phyloP scores from a whole-genome alignment of 2,113 vertebrate species.

The Mohoua ochrocephala region DNA sequence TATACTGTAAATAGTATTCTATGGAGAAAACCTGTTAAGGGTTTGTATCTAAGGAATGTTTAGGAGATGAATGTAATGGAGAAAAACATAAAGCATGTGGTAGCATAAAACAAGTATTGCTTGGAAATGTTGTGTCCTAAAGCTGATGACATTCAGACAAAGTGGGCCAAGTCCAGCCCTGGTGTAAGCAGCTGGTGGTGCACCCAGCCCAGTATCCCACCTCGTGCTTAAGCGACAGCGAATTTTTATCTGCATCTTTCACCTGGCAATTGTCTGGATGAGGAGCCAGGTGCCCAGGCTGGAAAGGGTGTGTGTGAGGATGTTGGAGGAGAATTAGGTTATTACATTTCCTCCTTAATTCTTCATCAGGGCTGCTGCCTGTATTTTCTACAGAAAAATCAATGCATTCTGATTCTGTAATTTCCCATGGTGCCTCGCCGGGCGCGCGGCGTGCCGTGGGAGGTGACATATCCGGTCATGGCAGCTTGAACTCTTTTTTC shows the following conservation, averaged over 20 bases:
- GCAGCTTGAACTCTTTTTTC: conserved; percentile 77
- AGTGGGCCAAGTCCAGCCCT: neutral
- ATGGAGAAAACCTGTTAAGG: conserved; percentile 40
- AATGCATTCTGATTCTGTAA: conserved; percentile 90
- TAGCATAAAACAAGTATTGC: neutral
- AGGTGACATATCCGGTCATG: conserved; percentile 88
- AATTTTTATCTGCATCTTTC: neutral
- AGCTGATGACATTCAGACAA: neutral
- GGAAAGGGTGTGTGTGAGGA: neutral
- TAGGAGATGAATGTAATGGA: conserved; percentile 5
- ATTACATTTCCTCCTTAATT: conserved; percentile 75
- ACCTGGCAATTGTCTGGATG: neutral
- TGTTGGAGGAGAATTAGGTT: conserved; percentile 70
- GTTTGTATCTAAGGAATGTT: neutral
- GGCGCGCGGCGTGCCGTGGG: conserved; percentile 71
- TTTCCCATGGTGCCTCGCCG: conserved; percentile 89
- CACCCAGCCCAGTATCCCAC: neutral
- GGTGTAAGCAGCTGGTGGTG: neutral
- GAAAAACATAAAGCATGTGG: neutral
- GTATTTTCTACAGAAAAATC: conserved; percentile 81
- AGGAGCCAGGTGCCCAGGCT: neutral
- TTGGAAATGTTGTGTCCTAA: neutral
- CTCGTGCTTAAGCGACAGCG: neutral
- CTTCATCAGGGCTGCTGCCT: conserved; percentile 72
- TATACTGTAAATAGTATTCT: conserved; percentile 40